Evolutionary conservation across 2,888 invertebrate species (phyloP), one percentile per base, ranked within the genome.

Genomic region (Lithophane ornitopus): DNA sequence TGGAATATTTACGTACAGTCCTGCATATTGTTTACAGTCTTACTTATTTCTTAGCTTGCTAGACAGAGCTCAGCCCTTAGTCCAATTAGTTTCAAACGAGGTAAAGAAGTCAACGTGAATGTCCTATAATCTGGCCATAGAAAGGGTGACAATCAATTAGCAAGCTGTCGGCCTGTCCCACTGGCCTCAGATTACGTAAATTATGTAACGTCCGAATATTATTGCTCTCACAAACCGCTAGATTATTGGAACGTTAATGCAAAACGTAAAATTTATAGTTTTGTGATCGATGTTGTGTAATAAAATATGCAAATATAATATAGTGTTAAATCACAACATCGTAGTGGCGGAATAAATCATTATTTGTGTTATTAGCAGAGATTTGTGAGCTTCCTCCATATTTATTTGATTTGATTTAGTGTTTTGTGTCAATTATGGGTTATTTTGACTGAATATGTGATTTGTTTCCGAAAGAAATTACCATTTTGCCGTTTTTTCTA

Each of bases 101-200:
- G 74, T 74, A 70, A 80, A 75, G 65, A 77, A 78, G 76, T 68
- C 72, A 66, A 75, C 71, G 87, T 76, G 70, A 81, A 84, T 41
- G 82, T 41, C 81, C 85, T 80, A 76, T 88, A 88, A 89, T 85
- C 80, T 68, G 81, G 65, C 67, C 54, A 39, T 76, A 75, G 86
- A 81, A 84, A 87, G 87, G 89, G 87, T 87, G 86, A 85, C 84
- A 89, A 90, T 90, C 86, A 85, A 88, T 90, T 87, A 73, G 63
- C 67, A 34, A 81, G 62, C 22, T 41, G 28, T 46, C 66, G 80
- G 28, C 56, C 72, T 79, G 85, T 76, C 81, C 82, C 62, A 87
- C 67, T 87, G 81, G 78, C 88, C 87, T 81, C 78, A 22, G 74
- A 62, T 87, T 86, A 80, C 84, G 80, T 86, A 74, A 85, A 67